phyloP scores from a whole-genome alignment of 1,140 invertebrate genomes.

The Drosophila sproati region DNA sequence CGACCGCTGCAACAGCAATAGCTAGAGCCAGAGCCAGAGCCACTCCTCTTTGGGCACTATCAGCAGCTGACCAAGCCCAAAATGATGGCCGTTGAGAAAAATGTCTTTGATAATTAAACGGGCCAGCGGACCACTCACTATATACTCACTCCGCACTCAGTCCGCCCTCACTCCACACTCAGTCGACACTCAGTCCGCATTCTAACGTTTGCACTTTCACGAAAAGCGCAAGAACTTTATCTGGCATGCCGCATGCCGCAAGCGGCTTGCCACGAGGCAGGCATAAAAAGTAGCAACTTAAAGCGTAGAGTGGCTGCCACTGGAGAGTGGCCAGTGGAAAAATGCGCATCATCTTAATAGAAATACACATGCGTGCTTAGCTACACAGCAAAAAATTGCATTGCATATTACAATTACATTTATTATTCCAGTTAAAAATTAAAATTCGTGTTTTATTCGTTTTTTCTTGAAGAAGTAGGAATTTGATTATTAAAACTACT shows the following conservation, averaged over 20 bases:
- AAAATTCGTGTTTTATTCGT: no score
- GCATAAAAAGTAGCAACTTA: conserved; percentile 44
- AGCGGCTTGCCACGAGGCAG: conserved; percentile 33
- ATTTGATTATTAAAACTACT: no score
- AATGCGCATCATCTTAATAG: conserved; percentile 71
- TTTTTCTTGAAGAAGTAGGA: no score
- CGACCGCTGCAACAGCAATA: conserved; percentile 27
- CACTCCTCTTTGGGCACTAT: conserved; percentile 48
- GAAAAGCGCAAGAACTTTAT: conserved; percentile 80
- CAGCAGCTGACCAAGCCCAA: conserved; percentile 65
- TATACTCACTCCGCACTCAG: conserved; percentile 1
- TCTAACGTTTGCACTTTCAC: conserved; percentile 81
- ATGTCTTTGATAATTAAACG: conserved; percentile 82
- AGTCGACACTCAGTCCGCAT: conserved; percentile 48
- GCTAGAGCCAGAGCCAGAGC: neutral
- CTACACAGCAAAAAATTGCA: neutral
- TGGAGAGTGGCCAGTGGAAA: conserved; percentile 36
- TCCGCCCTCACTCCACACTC: conserved; percentile 6
- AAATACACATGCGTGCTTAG: conserved; percentile 62
- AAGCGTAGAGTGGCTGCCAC: conserved; percentile 37
- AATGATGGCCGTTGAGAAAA: conserved; percentile 55
- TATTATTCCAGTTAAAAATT: no score
- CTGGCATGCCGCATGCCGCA: conserved; percentile 62
- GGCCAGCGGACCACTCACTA: conserved; percentile 47
- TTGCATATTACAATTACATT: neutral